Base-by-base conservation (phyloP, 2,888 invertebrate genomes). In the Coelopa pilipes region DNA sequence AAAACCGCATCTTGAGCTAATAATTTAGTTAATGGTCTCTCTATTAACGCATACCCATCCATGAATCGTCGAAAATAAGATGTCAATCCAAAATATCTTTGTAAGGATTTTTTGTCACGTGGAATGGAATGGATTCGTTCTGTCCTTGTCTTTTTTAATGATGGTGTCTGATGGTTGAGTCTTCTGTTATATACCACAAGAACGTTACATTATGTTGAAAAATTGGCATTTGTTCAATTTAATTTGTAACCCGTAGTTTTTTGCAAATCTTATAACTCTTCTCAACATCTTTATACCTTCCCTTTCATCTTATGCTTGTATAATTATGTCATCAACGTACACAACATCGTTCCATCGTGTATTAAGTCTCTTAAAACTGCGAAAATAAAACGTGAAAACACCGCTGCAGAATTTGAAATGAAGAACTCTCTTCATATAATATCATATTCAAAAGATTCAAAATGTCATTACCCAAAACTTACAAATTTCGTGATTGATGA, bases 1-100 rank as follows among this genome's bases (percentile, higher is more conserved):
- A 82, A 83, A 11, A 59, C 57, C 11, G 34, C 50, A 72, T 77
- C 74, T 62, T 80, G 81, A 59, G 75, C 47, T 11, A 73, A 34
- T 53, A 62, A 60, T 50, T 60, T 46, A 13, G 55, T 50, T 21
- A 73, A 45, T 2, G 74, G 63, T 57, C 34, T 67, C 3, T 70
- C 70, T 9, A 59, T 73, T 1, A 47, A 12, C 15, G 73, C 68
- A 47, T 59, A 73, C 1, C 50, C 24, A 24, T 59, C 57, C 4
- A 50, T 75, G 70, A n/a, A 73, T 4, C 50, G 62, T 53, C 60
- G 46, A 17, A 73, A 73, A 19, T 73, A 73, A 15, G 68, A 68
- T 5, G 73, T 60, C 24, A 73, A 17, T 2, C 62, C 73, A 9
- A 69, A 34, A 53, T 69, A 73, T 2, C 69, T 4, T 67, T 69